These are phyloP conservation scores for Brassicogethes aeneus DNA, from an alignment of 2,888 invertebrate species.

Conservation along the genomic window DNA sequence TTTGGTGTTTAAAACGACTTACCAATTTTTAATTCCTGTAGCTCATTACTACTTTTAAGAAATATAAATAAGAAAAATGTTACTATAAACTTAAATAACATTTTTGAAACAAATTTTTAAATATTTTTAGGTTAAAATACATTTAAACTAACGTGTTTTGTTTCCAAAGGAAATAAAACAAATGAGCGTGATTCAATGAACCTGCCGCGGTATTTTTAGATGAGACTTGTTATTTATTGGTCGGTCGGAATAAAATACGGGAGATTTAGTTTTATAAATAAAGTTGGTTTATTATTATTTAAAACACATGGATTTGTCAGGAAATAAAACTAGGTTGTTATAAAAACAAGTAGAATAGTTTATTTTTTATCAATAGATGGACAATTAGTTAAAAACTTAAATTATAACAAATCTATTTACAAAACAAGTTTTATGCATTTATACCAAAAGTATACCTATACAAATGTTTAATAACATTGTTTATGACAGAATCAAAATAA, in stretches of 20 bases:
- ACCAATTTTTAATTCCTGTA: slow-evolving; percentile 10
- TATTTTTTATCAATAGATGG: slow-evolving; percentile 1
- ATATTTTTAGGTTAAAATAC: too few relatives aligned
- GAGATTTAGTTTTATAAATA: too few relatives aligned
- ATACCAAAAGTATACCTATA: too few relatives aligned
- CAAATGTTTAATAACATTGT: too few relatives aligned
- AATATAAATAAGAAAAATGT: slow-evolving; percentile 3
- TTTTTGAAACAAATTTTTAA: too few relatives aligned
- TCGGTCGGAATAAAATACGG: too few relatives aligned
- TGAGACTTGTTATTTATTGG: slow-evolving; percentile 3
- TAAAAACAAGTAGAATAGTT: slow-evolving; percentile 9
- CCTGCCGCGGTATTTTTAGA: slow-evolving; percentile 8
- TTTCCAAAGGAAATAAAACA: neutral
- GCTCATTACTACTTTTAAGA: slow-evolving; percentile 6
- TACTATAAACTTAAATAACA: too few relatives aligned
- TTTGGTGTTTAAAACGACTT: too few relatives aligned
- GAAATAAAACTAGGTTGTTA: too few relatives aligned
- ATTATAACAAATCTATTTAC: neutral
- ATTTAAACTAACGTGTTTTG: neutral
- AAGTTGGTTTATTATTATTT: too few relatives aligned
- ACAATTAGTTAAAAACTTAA: neutral
- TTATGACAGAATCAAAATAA: too few relatives aligned
- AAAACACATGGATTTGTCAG: too few relatives aligned
- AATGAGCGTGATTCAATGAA: slow-evolving; percentile 8
- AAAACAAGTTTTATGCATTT: neutral